phyloP scores from a whole-genome alignment of 2,888 invertebrate genomes.

The Mythimna ferrago region DNA sequence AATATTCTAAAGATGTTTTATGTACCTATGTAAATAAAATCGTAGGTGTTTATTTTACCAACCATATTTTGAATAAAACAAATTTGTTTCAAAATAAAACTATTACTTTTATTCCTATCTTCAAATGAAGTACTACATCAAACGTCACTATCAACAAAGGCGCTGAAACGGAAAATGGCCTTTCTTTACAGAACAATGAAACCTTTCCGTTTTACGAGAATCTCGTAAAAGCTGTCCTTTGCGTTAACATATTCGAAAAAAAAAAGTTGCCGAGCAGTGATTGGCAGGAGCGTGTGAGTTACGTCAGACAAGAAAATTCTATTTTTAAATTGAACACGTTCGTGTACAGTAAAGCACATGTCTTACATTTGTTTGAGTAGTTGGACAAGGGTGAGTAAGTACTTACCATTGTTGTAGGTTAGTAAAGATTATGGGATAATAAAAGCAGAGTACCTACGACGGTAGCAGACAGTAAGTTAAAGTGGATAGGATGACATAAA shows the following conservation, averaged over 20 bases:
- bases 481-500: conserved; percentile 24
- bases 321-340: conserved; percentile 66
- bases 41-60: neutral
- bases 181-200: conserved; percentile 67
- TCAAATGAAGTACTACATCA: conserved; percentile 41
- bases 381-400: conserved; percentile 23
- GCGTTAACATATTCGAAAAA: conserved; percentile 57
- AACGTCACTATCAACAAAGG: conserved; percentile 60
- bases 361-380: conserved; percentile 14
- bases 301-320: conserved; percentile 66
- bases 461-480: conserved; percentile 18
- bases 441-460: conserved; percentile 14
- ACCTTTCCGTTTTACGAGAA: conserved; percentile 66
- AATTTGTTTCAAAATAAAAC: conserved; percentile 4
- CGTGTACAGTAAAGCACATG: conserved; percentile 14
- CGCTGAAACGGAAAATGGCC: conserved; percentile 52
- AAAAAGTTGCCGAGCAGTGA: conserved; percentile 59
- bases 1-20: conserved; percentile 23
- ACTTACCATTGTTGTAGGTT: conserved; percentile 20
- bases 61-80: neutral
- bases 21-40: conserved; percentile 5
- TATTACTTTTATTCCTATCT: conserved; percentile 25
- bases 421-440: conserved; percentile 39
- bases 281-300: conserved; percentile 70
- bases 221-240: conserved; percentile 65